A percentile compares a stretch with the other conserved stretches of the same genome.
Conservation (phyloP, 64 coral and sea anemone genomes). For the Montipora sp. region DNA sequence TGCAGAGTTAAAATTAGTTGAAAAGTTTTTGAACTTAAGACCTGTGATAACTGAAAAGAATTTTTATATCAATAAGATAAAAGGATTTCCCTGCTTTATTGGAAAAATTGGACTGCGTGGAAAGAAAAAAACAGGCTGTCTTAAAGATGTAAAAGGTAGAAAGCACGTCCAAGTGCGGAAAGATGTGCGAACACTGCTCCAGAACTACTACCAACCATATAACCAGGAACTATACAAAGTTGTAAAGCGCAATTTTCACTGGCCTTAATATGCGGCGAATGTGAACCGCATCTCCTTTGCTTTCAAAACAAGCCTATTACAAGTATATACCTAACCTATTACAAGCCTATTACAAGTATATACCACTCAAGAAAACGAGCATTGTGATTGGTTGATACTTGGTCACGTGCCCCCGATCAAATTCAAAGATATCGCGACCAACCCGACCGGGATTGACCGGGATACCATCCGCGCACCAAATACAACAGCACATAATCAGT, state of each 20-base stretch:
- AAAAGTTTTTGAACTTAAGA: conserved; percentile 70
- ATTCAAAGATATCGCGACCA: too few species aligned
- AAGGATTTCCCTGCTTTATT: conserved; percentile 84
- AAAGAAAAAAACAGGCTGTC: conserved; percentile 33
- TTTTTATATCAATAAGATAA: conserved; percentile 71
- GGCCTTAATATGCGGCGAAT: conserved; percentile 12
- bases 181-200: conserved; percentile 50
- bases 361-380: too few species aligned
- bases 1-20: conserved; percentile 62
- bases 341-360: too few species aligned
- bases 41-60: conserved; percentile 64
- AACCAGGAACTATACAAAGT: conserved; percentile 76
- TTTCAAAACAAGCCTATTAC: too few species aligned
- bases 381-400: too few species aligned
- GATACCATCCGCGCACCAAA: too few species aligned
- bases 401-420: too few species aligned
- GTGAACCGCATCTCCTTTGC: too few species aligned
- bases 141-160: conserved; percentile 73
- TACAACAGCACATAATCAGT: too few species aligned
- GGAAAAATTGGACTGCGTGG: background rate
- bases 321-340: too few species aligned
- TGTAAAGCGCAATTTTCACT: conserved; percentile 62
- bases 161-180: conserved; percentile 40
- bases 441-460: too few species aligned
- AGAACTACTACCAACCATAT: conserved; percentile 65